Evolutionary conservation across 2,797 vertebrate genomes (phyloP).

Genomic region (Eulemur albifrons): DNA sequence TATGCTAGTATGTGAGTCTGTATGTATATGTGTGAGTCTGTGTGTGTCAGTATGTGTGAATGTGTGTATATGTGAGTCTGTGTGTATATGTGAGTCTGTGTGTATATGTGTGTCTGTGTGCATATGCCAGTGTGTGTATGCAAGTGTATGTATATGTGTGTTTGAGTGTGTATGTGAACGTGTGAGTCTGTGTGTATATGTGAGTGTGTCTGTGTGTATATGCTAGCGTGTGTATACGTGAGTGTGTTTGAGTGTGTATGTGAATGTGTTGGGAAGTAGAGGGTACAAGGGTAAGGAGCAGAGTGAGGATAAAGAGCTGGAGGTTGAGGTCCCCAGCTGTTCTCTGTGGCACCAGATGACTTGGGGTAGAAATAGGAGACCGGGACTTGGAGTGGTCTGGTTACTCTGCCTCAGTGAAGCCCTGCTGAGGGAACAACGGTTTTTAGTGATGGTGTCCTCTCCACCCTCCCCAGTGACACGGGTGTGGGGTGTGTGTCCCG

Average conservation of each 20-base stretch:
- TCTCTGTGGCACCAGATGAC: background rate
- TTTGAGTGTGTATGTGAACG: background rate
- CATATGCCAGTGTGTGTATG: too few relatives aligned
- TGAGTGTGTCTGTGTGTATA: background rate
- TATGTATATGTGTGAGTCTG: background rate
- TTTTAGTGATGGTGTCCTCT: background rate
- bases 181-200: background rate
- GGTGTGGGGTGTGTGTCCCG: fast-evolving
- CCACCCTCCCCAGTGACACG: fast-evolving
- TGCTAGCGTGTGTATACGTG: background rate
- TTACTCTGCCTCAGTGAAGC: background rate
- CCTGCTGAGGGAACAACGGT: background rate
- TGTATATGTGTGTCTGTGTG: background rate
- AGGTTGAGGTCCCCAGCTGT: too few relatives aligned
- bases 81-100: background rate
- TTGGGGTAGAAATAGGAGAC: fast-evolving
- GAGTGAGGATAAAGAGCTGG: background rate
- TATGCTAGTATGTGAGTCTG: background rate
- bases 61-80: background rate
- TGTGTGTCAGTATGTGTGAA: background rate
- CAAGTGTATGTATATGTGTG: too few relatives aligned
- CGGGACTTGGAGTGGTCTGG: background rate
- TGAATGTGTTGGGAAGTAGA: too few relatives aligned
- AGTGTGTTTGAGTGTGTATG: background rate
- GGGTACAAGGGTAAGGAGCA: too few relatives aligned